Conservation (phyloP, 2,888 invertebrate species). For the Phengaris alcon region DNA sequence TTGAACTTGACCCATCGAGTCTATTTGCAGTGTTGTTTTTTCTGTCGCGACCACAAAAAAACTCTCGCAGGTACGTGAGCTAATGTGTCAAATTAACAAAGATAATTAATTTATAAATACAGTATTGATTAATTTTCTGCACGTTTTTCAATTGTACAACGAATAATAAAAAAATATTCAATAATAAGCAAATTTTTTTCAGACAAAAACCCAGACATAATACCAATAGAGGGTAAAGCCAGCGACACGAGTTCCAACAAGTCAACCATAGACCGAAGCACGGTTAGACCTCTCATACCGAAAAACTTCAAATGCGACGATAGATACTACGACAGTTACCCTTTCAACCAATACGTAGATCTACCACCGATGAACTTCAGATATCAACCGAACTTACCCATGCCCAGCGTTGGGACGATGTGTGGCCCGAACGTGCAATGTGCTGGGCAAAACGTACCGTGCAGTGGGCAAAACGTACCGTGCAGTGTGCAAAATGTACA, state of each 20-base stretch:
- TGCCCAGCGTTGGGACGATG: constrained; percentile 45
- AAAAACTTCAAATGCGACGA: constrained; percentile 67
- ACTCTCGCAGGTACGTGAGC: too few relatives aligned
- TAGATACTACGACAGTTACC: constrained; percentile 62
- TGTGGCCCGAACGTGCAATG: neutral
- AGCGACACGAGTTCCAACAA: constrained; percentile 72
- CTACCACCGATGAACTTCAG: constrained; percentile 55
- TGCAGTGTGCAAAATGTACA: constrained; percentile 37
- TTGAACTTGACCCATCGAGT: too few relatives aligned
- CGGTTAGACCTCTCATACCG: constrained; percentile 65
- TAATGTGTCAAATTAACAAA: too few relatives aligned
- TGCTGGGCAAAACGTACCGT: constrained; percentile 50
- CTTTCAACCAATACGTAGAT: constrained; percentile 66
- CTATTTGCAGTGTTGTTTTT: too few relatives aligned
- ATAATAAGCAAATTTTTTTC: constrained; percentile 33
- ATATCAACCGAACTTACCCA: constrained; percentile 41
- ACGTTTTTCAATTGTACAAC: neutral
- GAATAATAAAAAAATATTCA: neutral
- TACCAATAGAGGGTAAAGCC: constrained; percentile 72
- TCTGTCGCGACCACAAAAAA: too few relatives aligned
- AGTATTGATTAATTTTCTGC: too few relatives aligned
- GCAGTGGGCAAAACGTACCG: constrained; percentile 52
- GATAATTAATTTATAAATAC: too few relatives aligned
- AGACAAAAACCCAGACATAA: constrained; percentile 77
- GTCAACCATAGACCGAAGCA: constrained; percentile 65